Conservation (phyloP, 2,888 invertebrate species). For the Macaria liturata region DNA sequence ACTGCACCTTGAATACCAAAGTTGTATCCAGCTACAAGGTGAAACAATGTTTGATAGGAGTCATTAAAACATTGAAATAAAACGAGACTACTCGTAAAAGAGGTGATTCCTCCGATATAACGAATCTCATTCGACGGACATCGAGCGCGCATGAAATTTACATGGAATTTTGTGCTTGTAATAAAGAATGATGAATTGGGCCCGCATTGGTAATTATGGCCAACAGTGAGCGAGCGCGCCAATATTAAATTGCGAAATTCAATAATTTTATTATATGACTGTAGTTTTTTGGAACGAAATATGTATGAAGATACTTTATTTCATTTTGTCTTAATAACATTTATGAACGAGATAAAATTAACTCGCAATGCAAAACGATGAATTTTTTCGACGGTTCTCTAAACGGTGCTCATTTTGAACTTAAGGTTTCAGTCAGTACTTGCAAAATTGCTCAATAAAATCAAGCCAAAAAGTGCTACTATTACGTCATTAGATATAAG, state of each 20-base stretch:
- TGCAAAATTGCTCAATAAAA: neutral
- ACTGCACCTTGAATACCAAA: too few relatives aligned
- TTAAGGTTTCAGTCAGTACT: neutral
- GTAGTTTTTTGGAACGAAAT: conserved; percentile 40
- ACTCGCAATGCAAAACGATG: neutral
- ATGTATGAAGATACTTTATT: conserved; percentile 14
- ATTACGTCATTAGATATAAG: too few relatives aligned
- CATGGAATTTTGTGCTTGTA: conserved; percentile 80
- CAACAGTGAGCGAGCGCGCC: conserved; percentile 68
- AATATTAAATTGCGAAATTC: conserved; percentile 76
- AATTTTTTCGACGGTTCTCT: too few relatives aligned
- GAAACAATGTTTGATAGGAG: conserved; percentile 21
- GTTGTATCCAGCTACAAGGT: too few relatives aligned
- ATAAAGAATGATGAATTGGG: conserved; percentile 82
- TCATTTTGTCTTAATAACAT: conserved; percentile 18
- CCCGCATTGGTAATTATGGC: conserved; percentile 79
- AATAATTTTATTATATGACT: conserved; percentile 72
- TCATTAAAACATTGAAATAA: conserved; percentile 35
- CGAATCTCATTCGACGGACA: conserved; percentile 68
- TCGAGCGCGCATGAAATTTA: conserved; percentile 75
- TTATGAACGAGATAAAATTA: conserved; percentile 1
- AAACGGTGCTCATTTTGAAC: too few relatives aligned
- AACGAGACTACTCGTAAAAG: conserved; percentile 44
- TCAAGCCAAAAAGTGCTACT: too few relatives aligned
- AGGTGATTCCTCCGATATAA: conserved; percentile 68